Percentiles rank a stretch among this genome's conserved stretches.
These are phyloP conservation scores for Ctena decussata DNA, from an alignment of 2,888 invertebrate genomes.

Conservation along the genomic window DNA sequence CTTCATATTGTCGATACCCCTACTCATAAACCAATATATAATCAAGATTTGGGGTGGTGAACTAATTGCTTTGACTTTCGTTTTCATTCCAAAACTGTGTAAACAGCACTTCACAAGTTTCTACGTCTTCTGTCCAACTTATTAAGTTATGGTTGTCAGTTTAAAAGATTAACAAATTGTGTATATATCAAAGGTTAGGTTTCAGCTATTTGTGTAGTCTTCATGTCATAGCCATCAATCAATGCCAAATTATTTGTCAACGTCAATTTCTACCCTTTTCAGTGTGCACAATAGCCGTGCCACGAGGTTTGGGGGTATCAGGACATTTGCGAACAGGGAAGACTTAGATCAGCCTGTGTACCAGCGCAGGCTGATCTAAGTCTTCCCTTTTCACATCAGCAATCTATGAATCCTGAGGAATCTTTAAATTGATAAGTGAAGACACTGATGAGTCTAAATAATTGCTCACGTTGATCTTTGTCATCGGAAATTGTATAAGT, in stretches of 20 bases:
- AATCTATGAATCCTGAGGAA: too few relatives aligned
- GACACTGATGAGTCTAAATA: too few relatives aligned
- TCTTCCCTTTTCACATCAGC: too few relatives aligned
- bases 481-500: too few relatives aligned
- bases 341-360: too few relatives aligned
- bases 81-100: neutral
- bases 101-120: slow-evolving; percentile 8
- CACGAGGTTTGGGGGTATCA: too few relatives aligned
- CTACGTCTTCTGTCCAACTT: neutral
- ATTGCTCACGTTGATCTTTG: too few relatives aligned
- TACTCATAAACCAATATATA: neutral
- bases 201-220: slow-evolving; percentile 22
- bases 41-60: neutral
- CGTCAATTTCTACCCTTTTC: slow-evolving; percentile 49
- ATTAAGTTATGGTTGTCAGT: neutral
- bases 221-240: slow-evolving; percentile 57
- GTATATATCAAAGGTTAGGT: slow-evolving; percentile 13
- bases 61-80: slow-evolving; percentile 13
- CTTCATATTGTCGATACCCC: too few relatives aligned
- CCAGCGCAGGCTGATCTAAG: too few relatives aligned
- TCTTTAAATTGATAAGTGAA: too few relatives aligned
- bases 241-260: slow-evolving; percentile 57
- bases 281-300: too few relatives aligned
- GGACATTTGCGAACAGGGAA: too few relatives aligned
- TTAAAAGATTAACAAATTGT: slow-evolving; percentile 16